Base-by-base conservation (phyloP, 1,140 invertebrate genomes). In the Meloidogyne exigua region DNA sequence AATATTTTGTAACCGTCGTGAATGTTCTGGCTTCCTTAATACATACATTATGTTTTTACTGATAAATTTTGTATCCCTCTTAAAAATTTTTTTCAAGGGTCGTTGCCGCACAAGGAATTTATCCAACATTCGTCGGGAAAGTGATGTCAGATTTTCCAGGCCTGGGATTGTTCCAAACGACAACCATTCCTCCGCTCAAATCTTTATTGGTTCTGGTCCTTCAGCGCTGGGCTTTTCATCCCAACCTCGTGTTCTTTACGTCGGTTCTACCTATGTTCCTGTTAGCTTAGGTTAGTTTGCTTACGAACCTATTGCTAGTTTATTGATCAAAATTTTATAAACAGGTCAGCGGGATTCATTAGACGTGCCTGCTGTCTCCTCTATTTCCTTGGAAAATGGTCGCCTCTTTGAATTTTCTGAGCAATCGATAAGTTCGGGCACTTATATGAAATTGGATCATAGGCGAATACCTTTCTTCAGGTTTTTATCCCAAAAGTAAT, bases 31-130 rank as follows among this genome's bases (percentile, higher is more conserved):
- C n/a, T n/a, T n/a, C n/a, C n/a, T n/a, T n/a, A n/a, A n/a, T n/a
- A n/a, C n/a, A n/a, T n/a, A n/a, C n/a, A n/a, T n/a, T n/a, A n/a
- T n/a, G n/a, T n/a, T n/a, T n/a, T n/a, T n/a, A n/a, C n/a, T n/a
- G n/a, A n/a, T n/a, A n/a, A n/a, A n/a, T n/a, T n/a, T n/a, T n/a
- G n/a, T n/a, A n/a, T n/a, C n/a, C n/a, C n/a, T n/a, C 15, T 63
- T n/a, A 7, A 9, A 12, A 15, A 23, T 49, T 36, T 32, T 12
- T 80, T 10, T 71, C 9, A 28, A 85, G 84, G 84, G 84, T 49
- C 82, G 84, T 15, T 86, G 84, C 78, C 84, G 84, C 28, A 83
- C 82, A 10, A 67, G 85, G 67, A 86, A 87, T 32, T 74, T 86
- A 7, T 87, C 87, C 62, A 86, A 86, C 75, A 87, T 86, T 57